These are phyloP conservation scores for Rhyacophila brunnea DNA, from an alignment of 1,140 invertebrate genomes.

Conservation along the genomic window DNA sequence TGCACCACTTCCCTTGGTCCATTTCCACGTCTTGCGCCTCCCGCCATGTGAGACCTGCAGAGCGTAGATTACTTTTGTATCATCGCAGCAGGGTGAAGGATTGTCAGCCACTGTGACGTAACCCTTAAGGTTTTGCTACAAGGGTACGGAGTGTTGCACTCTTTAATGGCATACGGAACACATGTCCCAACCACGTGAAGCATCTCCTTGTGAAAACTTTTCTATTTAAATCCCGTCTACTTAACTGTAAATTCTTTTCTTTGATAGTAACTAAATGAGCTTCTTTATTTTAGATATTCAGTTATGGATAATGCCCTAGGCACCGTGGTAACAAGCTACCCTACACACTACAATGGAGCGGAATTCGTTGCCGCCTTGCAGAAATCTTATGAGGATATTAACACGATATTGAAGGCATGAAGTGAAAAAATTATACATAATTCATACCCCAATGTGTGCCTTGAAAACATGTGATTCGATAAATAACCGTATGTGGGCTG, in stretches of 20 bases:
- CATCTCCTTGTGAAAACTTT: too few species aligned
- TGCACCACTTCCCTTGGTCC: too few species aligned
- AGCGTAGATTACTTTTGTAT: too few species aligned
- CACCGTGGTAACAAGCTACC: conserved; percentile 77
- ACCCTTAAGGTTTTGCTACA: too few species aligned
- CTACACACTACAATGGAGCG: conserved; percentile 63
- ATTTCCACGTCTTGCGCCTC: too few species aligned
- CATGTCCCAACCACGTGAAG: neutral
- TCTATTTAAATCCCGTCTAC: too few species aligned
- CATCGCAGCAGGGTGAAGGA: neutral
- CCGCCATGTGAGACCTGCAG: too few species aligned
- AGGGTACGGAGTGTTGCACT: too few species aligned
- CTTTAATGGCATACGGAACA: too few species aligned
- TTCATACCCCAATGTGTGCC: neutral
- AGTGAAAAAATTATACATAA: too few species aligned
- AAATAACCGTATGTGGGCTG: too few species aligned
- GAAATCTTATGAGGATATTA: conserved; percentile 67
- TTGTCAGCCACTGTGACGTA: neutral
- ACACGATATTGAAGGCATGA: conserved; percentile 40
- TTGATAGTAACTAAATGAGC: conserved; percentile 2
- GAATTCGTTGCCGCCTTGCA: conserved; percentile 71
- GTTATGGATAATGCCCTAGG: conserved; percentile 75
- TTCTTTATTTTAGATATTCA: conserved; percentile 58
- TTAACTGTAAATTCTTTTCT: too few species aligned
- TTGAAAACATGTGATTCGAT: neutral